Evolutionary conservation across 2,888 invertebrate genomes (phyloP).

Genomic region (Doris montereyensis): DNA sequence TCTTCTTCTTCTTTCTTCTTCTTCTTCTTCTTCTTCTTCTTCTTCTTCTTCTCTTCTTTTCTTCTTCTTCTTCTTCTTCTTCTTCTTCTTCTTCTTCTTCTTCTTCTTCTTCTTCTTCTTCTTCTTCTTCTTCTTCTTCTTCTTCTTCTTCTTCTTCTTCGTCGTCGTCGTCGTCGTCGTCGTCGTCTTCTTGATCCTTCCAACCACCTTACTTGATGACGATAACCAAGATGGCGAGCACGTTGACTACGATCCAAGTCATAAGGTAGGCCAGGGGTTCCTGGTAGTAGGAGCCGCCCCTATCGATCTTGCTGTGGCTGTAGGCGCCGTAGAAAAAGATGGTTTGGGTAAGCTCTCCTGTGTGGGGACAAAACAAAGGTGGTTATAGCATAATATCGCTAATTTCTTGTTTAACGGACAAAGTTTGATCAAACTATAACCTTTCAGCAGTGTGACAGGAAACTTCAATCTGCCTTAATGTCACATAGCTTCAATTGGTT

Average conservation of each 20-base stretch:
- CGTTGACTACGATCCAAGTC: constrained; percentile 53
- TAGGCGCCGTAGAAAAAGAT: constrained; percentile 62
- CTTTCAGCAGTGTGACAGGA: too few relatives aligned
- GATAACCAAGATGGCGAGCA: constrained; percentile 54
- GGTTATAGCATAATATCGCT: too few relatives aligned
- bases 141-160: not conserved
- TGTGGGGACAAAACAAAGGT: too few relatives aligned
- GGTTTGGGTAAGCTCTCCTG: constrained; percentile 58
- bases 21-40: not conserved
- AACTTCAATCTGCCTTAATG: too few relatives aligned
- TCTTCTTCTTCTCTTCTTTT: not conserved
- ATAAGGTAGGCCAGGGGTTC: constrained; percentile 58
- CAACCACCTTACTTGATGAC: constrained; percentile 55
- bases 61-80: constrained; percentile 22
- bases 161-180: not conserved
- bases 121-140: not conserved
- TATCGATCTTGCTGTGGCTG: constrained; percentile 43
- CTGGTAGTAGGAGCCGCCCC: constrained; percentile 43
- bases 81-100: not conserved
- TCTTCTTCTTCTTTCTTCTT: constrained; percentile 8
- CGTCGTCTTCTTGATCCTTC: constrained; percentile 18
- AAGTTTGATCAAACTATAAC: too few relatives aligned
- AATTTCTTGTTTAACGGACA: too few relatives aligned
- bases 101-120: not conserved
- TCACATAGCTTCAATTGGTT: too few relatives aligned